These are phyloP conservation scores for Eupsilia transversa DNA, from an alignment of 2,888 invertebrate genomes.

Conservation along the genomic window DNA sequence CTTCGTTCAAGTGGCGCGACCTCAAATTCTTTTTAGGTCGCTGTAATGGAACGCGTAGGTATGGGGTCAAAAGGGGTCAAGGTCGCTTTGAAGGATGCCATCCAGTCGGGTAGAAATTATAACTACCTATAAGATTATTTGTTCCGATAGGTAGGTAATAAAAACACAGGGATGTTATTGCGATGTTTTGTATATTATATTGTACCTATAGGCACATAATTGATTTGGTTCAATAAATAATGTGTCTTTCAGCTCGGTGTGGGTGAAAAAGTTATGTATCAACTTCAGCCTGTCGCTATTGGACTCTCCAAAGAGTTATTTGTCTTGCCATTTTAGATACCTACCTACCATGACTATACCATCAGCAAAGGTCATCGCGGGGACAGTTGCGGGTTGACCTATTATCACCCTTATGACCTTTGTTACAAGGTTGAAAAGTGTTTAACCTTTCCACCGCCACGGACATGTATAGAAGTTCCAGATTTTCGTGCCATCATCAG, in stretches of 20 bases:
- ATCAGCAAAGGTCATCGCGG: background rate
- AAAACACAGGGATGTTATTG: slow-evolving; percentile 23
- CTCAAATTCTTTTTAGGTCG: slow-evolving; percentile 61
- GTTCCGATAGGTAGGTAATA: slow-evolving; percentile 16
- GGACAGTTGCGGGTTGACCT: background rate
- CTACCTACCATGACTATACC: slow-evolving; percentile 1
- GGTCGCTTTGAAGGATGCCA: slow-evolving; percentile 52
- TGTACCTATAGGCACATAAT: background rate
- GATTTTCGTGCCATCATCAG: too few species aligned
- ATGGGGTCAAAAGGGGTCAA: slow-evolving; percentile 43
- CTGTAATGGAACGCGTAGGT: slow-evolving; percentile 48
- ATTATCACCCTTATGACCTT: background rate
- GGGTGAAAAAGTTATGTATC: background rate
- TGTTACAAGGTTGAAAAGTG: background rate
- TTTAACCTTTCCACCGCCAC: too few species aligned
- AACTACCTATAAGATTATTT: slow-evolving; percentile 22
- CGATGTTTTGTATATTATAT: slow-evolving; percentile 1
- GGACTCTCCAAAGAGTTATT: slow-evolving; percentile 16
- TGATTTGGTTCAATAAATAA: background rate
- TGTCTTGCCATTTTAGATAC: slow-evolving; percentile 11
- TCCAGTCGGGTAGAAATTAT: slow-evolving; percentile 14
- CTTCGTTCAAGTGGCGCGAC: slow-evolving; percentile 49
- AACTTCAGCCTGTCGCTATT: background rate
- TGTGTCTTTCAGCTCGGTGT: background rate
- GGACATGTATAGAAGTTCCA: too few species aligned